phyloP scores from a whole-genome alignment of 2,113 vertebrate genomes.

The Nanorana parkeri region DNA sequence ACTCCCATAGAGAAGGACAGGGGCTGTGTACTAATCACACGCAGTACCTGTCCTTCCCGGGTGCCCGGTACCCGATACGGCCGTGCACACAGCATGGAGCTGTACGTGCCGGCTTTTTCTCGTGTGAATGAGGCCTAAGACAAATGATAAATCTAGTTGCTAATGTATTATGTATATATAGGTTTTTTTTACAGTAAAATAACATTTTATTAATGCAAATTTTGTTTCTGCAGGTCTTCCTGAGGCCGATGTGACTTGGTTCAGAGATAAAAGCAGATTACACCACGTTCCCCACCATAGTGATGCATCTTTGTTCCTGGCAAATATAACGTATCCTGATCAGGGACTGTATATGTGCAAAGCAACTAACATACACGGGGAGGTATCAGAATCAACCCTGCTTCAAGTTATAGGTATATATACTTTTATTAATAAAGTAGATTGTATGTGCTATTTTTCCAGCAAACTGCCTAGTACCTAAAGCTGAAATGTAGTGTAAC shows the following conservation, averaged over 20 bases:
- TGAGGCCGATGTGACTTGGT: constrained; percentile 79
- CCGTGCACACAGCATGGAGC: no score
- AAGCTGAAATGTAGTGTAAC: no score
- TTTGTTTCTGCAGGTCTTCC: constrained; percentile 75
- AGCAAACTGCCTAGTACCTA: no score
- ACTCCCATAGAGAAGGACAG: no score
- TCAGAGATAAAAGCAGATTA: constrained; percentile 72
- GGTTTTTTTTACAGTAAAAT: background rate
- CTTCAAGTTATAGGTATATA: constrained; percentile 74
- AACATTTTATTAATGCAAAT: constrained; percentile 8
- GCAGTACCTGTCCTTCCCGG: no score
- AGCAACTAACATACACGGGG: constrained; percentile 74
- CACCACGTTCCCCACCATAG: constrained; percentile 57
- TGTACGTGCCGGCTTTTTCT: no score
- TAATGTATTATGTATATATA: no score
- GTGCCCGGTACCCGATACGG: no score
- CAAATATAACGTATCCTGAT: constrained; percentile 69
- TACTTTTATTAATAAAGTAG: background rate
- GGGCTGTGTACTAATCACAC: no score
- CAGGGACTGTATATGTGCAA: constrained; percentile 77
- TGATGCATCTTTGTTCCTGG: constrained; percentile 70
- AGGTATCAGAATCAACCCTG: constrained; percentile 73
- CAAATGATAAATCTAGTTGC: no score
- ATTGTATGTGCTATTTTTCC: no score
- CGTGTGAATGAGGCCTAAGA: no score